phyloP scores from a whole-genome alignment of 2,888 invertebrate species.

The Subacronicta megacephala region DNA sequence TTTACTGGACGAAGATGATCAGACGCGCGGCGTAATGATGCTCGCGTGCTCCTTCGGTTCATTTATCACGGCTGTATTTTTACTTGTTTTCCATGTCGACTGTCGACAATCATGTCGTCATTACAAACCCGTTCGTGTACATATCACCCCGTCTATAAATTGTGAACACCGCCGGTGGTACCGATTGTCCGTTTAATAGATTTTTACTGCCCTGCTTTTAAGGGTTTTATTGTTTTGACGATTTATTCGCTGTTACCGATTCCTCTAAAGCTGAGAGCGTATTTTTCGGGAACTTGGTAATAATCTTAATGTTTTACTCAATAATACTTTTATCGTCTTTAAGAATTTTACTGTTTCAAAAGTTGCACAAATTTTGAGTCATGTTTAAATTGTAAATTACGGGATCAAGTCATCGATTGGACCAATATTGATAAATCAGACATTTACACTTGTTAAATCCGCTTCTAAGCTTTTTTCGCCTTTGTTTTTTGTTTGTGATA shows the following conservation, averaged over 20 bases:
- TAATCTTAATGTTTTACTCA: conserved; percentile 46
- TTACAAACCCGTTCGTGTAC: conserved; percentile 82
- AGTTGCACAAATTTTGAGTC: conserved; percentile 26
- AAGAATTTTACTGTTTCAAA: conserved; percentile 31
- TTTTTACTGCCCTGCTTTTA: conserved; percentile 77
- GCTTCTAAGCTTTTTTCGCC: conserved; percentile 78
- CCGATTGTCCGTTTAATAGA: conserved; percentile 79
- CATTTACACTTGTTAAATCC: conserved; percentile 84
- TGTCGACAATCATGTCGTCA: conserved; percentile 88
- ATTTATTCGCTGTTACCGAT: conserved; percentile 61
- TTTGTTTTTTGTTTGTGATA: conserved; percentile 82
- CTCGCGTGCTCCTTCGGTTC: conserved; percentile 77
- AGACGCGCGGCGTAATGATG: conserved; percentile 70
- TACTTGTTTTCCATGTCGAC: conserved; percentile 85
- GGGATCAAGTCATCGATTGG: conserved; percentile 69
- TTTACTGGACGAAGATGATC: conserved; percentile 54
- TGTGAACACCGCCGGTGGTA: conserved; percentile 84
- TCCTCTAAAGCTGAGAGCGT: conserved; percentile 40
- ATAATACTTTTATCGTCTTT: conserved; percentile 4
- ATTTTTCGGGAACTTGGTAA: conserved; percentile 44
- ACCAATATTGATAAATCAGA: conserved; percentile 80
- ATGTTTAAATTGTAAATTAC: conserved; percentile 23
- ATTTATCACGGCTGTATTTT: conserved; percentile 86
- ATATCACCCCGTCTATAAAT: conserved; percentile 84
- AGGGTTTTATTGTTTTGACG: conserved; percentile 61